phyloP scores from a whole-genome alignment of 64 coral and sea anemone genomes.

The Montipora efflorescens region DNA sequence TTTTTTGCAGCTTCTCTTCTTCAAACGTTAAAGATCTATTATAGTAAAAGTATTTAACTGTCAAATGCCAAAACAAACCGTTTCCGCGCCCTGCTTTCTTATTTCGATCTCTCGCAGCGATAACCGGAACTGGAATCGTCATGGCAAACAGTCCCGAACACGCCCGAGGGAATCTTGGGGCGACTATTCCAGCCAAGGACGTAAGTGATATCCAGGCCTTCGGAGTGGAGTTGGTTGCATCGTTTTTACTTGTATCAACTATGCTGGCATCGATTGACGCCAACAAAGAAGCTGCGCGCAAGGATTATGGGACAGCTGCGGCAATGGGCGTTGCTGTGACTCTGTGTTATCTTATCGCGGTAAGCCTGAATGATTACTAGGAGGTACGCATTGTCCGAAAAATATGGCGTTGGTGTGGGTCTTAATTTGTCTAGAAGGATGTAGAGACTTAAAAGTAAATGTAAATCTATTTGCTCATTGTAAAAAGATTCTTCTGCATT shows the following conservation, averaged over 20 bases:
- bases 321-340: conserved; percentile 54
- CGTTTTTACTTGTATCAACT: conserved; percentile 50
- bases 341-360: conserved; percentile 64
- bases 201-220: conserved; percentile 49
- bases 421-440: too few species aligned
- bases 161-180: conserved; percentile 71
- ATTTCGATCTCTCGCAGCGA: neutral
- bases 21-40: too few species aligned
- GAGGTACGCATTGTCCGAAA: neutral
- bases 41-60: too few species aligned
- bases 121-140: conserved; percentile 60
- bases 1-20: too few species aligned
- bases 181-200: conserved; percentile 49
- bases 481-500: too few species aligned
- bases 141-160: conserved; percentile 48
- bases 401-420: too few species aligned
- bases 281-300: conserved; percentile 25
- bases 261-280: conserved; percentile 66
- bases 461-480: too few species aligned
- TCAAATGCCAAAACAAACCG: too few species aligned
- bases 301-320: conserved; percentile 54
- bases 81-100: too few species aligned
- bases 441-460: too few species aligned
- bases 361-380: neutral
- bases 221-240: conserved; percentile 42